phyloP scores from a whole-genome alignment of 2,888 invertebrate species.

The Aspidapion aeneum region DNA sequence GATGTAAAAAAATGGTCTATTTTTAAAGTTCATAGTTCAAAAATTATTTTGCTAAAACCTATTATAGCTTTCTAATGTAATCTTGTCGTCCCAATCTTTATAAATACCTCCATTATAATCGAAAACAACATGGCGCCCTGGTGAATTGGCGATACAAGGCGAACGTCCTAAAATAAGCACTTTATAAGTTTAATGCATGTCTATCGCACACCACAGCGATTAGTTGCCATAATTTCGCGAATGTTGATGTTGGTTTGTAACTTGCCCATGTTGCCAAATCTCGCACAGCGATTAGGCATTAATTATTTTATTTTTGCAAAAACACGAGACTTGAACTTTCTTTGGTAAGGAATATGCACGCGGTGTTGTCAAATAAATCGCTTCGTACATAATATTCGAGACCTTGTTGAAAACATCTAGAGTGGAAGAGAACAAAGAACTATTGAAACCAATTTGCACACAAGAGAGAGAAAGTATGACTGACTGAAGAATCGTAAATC shows the following conservation, averaged over 20 bases:
- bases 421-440: background rate
- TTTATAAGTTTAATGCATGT: background rate
- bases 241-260: background rate
- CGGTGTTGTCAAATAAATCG: too few relatives aligned
- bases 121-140: background rate
- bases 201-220: background rate
- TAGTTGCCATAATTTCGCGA: background rate
- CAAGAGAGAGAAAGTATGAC: background rate
- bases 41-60: too few relatives aligned
- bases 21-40: too few relatives aligned
- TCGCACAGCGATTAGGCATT: background rate
- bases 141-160: background rate
- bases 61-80: too few relatives aligned
- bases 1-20: too few relatives aligned
- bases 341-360: too few relatives aligned
- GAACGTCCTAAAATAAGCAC: background rate
- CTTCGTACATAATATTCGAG: too few relatives aligned
- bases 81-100: too few relatives aligned
- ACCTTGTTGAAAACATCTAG: background rate
- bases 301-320: background rate
- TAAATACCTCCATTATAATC: background rate
- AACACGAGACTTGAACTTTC: too few relatives aligned
- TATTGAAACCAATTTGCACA: background rate
- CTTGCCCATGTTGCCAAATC: background rate
- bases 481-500: background rate